phyloP scores from a whole-genome alignment of 2,113 vertebrate genomes.

The Aplodontia rufa region DNA sequence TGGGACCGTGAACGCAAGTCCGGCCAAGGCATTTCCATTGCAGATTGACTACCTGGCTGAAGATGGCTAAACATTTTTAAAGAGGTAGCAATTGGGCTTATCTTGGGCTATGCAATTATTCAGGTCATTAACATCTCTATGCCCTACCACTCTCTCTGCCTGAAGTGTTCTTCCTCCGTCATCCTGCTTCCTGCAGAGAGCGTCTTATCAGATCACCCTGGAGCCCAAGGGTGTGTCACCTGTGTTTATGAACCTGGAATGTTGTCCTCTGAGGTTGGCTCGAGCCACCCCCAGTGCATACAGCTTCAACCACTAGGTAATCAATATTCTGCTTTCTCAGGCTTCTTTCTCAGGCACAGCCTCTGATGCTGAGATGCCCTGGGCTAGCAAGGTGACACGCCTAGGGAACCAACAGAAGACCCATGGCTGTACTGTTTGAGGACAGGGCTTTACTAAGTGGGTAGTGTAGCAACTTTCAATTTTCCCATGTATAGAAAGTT shows the following conservation, averaged over 20 bases:
- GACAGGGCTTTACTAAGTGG: neutral
- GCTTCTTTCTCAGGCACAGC: neutral
- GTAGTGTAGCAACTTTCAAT: neutral
- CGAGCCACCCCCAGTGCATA: neutral
- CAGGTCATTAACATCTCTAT: neutral
- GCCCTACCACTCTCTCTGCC: neutral
- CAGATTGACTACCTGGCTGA: neutral
- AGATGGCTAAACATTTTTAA: constrained; percentile 12
- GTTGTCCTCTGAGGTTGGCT: neutral
- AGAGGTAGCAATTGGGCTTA: neutral
- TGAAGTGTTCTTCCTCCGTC: neutral
- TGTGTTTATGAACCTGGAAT: neutral
- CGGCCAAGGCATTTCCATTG: neutral
- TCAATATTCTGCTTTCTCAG: neutral
- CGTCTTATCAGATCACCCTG: neutral
- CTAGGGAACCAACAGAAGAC: neutral
- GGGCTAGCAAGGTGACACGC: neutral
- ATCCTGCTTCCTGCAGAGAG: neutral
- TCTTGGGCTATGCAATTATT: neutral
- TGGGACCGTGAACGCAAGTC: too few species aligned
- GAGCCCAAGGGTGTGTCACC: neutral
- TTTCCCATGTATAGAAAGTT: neutral
- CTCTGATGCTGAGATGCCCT: neutral
- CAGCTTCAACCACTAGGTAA: neutral
- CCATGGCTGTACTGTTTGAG: neutral